A percentile compares a stretch with the other conserved stretches of the same genome.
Evolutionary conservation across 2,113 vertebrate species (phyloP).

Genomic region (Sinocyclocheilus anophthalmus): DNA sequence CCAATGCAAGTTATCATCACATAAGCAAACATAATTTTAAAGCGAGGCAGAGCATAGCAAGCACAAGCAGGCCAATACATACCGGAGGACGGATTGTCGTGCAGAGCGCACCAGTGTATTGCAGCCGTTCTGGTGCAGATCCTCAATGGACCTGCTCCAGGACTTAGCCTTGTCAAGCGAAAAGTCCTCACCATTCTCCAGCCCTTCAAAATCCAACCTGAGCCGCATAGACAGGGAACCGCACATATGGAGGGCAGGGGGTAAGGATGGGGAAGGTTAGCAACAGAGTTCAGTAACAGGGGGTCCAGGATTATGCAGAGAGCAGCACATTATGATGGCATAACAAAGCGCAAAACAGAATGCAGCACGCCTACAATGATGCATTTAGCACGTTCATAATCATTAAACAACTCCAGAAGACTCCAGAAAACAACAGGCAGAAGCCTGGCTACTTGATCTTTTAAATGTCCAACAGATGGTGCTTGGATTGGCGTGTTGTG

Average conservation of each 20-base stretch:
- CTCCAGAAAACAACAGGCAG: no score
- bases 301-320: constrained; percentile 63
- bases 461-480: neutral
- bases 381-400: constrained; percentile 17
- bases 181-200: constrained; percentile 89
- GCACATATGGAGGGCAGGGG: constrained; percentile 43
- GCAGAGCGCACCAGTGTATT: constrained; percentile 92
- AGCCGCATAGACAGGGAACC: constrained; percentile 54
- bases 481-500: constrained; percentile 7
- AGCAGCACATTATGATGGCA: constrained; percentile 68
- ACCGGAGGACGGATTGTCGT: constrained; percentile 94
- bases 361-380: neutral
- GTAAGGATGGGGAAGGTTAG: constrained; percentile 63
- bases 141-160: constrained; percentile 98
- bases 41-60: constrained; percentile 31
- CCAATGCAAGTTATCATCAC: neutral
- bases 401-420: neutral
- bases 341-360: constrained; percentile 42
- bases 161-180: constrained; percentile 87
- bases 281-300: constrained; percentile 65
- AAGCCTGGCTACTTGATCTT: neutral
- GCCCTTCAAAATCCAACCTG: constrained; percentile 96
- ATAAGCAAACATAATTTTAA: neutral
- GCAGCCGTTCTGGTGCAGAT: constrained; percentile 89
- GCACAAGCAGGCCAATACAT: constrained; percentile 73